A percentile compares a stretch with the other conserved stretches of the same genome.
Conservation (phyloP, 2,113 vertebrate species). For the Cavia aperea region DNA sequence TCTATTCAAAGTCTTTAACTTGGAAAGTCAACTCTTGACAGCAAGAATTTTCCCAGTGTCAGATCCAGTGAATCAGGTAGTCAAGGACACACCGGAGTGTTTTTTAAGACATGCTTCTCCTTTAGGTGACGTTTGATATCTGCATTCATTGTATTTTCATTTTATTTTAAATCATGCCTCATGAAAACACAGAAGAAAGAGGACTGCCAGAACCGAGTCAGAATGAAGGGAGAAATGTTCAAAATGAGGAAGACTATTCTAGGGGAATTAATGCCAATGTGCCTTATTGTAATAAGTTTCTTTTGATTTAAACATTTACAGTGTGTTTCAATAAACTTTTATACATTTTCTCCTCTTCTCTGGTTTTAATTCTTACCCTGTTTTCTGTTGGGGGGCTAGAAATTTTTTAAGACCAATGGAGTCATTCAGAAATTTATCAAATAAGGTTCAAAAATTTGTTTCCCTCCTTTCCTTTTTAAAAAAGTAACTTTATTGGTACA, state of each 20-base stretch:
- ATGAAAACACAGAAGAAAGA: neutral
- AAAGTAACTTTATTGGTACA: neutral
- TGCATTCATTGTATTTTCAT: too few species aligned
- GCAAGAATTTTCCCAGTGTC: neutral
- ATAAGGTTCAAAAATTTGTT: neutral
- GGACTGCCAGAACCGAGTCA: too few species aligned
- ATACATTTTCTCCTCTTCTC: neutral
- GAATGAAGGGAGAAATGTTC: too few species aligned
- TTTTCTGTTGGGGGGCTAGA: neutral
- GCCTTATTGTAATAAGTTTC: too few species aligned
- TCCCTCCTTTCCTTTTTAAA: neutral
- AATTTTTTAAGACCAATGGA: neutral
- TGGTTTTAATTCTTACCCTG: neutral
- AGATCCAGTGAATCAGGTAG: neutral
- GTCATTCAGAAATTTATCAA: neutral
- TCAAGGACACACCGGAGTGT: neutral
- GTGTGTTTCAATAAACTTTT: neutral
- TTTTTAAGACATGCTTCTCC: neutral
- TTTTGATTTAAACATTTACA: neutral
- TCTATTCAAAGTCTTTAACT: too few species aligned
- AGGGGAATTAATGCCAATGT: too few species aligned
- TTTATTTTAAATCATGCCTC: neutral
- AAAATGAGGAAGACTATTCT: too few species aligned
- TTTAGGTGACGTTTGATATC: neutral
- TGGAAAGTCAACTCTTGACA: too few species aligned